Evolutionary conservation across 1,140 invertebrate species (phyloP).

Genomic region (Scaptomyza montana): DNA sequence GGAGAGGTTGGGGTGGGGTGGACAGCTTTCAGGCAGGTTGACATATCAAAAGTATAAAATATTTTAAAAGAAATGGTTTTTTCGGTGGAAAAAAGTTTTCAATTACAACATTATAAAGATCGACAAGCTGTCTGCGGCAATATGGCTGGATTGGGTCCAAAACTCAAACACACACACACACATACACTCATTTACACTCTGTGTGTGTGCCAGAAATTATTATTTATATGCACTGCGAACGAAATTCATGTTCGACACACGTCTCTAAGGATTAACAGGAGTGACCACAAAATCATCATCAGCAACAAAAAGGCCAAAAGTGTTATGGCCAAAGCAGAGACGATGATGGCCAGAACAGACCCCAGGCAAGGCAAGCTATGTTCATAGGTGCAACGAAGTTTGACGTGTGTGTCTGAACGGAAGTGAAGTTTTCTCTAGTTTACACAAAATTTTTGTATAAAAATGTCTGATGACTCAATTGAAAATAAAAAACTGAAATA

Average conservation of each 20-base stretch:
- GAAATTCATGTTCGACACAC: slow-evolving; percentile 83
- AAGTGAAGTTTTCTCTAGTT: slow-evolving; percentile 40
- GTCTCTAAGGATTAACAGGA: slow-evolving; percentile 83
- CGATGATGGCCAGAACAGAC: slow-evolving; percentile 32
- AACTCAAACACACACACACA: slow-evolving; percentile 20
- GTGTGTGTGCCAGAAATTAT: slow-evolving; percentile 71
- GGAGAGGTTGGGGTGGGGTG: slow-evolving; percentile 7
- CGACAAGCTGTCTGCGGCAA: slow-evolving; percentile 83
- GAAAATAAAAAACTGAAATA: slow-evolving; percentile 24
- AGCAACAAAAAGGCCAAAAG: slow-evolving; percentile 62
- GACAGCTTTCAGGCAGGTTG: slow-evolving; percentile 75
- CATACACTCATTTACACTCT: slow-evolving; percentile 7
- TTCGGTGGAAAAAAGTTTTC: slow-evolving; percentile 74
- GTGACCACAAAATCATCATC: slow-evolving; percentile 83
- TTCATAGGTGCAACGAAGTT: slow-evolving; percentile 37
- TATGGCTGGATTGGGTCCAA: slow-evolving; percentile 54
- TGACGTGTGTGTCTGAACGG: slow-evolving; percentile 37
- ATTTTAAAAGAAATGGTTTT: slow-evolving; percentile 77
- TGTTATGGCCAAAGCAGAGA: slow-evolving; percentile 37
- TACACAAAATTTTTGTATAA: slow-evolving; percentile 38
- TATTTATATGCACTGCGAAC: slow-evolving; percentile 81
- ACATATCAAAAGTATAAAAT: slow-evolving; percentile 80
- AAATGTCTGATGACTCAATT: slow-evolving; percentile 46
- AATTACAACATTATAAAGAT: slow-evolving; percentile 84
- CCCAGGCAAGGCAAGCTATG: neutral